phyloP scores from a whole-genome alignment of 2,888 invertebrate genomes.

The Eudasyphora cyanicolor region DNA sequence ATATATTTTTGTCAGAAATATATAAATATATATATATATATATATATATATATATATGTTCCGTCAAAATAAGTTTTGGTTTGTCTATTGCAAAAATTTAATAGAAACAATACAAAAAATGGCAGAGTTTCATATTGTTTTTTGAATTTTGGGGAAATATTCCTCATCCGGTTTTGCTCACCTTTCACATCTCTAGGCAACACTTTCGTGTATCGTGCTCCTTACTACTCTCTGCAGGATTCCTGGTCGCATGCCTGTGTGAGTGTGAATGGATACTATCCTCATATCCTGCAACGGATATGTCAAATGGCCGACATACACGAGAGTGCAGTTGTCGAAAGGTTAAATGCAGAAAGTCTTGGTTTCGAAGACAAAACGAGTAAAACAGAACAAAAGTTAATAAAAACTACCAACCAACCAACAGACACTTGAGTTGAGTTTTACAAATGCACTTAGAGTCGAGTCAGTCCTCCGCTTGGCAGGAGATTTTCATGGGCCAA shows the following conservation, averaged over 20 bases:
- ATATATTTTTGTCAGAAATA: no score
- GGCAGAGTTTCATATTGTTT: no score
- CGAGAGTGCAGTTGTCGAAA: slow-evolving; percentile 41
- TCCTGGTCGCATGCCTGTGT: not conserved
- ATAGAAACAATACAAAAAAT: no score
- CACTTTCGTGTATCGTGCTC: no score
- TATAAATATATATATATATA: no score
- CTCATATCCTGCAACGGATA: slow-evolving; percentile 54
- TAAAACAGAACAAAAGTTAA: slow-evolving; percentile 1
- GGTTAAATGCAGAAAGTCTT: slow-evolving; percentile 39
- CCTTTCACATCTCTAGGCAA: no score
- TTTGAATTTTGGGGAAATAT: no score
- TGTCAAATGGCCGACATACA: slow-evolving; percentile 56
- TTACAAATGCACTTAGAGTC: slow-evolving; percentile 29
- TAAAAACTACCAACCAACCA: slow-evolving; percentile 24
- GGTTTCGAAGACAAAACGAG: not conserved
- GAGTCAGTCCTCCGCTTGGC: not conserved
- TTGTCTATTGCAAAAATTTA: no score
- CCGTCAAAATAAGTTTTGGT: no score
- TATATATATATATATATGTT: no score
- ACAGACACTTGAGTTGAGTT: slow-evolving; percentile 25
- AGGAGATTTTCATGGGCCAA: not conserved
- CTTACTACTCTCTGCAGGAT: no score
- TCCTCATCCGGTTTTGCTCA: not conserved
- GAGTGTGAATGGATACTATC: no score